Evolutionary conservation across 2,113 vertebrate species (phyloP).

Genomic region (Myocastor coypus): DNA sequence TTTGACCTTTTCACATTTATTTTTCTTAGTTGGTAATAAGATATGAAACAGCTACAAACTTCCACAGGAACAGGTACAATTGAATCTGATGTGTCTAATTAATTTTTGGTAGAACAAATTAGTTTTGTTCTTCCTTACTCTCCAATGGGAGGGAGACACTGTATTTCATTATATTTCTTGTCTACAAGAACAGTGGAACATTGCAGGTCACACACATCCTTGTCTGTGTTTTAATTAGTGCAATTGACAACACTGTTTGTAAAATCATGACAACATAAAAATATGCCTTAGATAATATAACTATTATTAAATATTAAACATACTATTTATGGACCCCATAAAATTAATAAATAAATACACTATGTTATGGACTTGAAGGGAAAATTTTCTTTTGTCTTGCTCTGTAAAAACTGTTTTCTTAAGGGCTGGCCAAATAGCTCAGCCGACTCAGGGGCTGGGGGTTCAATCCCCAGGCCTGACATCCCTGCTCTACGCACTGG

Average conservation of each 20-base stretch:
- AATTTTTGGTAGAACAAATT: constrained; percentile 90
- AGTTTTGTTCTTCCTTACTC: constrained; percentile 90
- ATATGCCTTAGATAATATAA: constrained; percentile 61
- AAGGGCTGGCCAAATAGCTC: too few species aligned
- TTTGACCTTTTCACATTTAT: constrained; percentile 74
- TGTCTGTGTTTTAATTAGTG: constrained; percentile 87
- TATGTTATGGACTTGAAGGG: rapidly evolving
- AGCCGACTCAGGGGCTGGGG: too few species aligned
- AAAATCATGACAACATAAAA: constrained; percentile 81
- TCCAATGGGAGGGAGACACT: constrained; percentile 88
- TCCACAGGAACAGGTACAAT: constrained; percentile 88
- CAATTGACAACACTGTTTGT: constrained; percentile 84
- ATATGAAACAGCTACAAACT: constrained; percentile 85
- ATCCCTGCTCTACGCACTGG: too few species aligned
- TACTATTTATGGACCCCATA: too few species aligned
- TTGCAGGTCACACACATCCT: constrained; percentile 82
- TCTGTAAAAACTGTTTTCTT: constrained; percentile 60
- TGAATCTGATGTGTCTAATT: constrained; percentile 89
- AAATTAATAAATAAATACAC: too few species aligned
- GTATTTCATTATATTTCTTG: constrained; percentile 89
- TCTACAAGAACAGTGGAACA: constrained; percentile 85
- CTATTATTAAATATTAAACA: constrained; percentile 69
- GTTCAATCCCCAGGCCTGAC: too few species aligned
- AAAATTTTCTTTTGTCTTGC: constrained; percentile 36
- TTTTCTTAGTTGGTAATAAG: constrained; percentile 77